Base-by-base conservation (phyloP, 2,888 invertebrate species). In the Diachrysia chrysitis region DNA sequence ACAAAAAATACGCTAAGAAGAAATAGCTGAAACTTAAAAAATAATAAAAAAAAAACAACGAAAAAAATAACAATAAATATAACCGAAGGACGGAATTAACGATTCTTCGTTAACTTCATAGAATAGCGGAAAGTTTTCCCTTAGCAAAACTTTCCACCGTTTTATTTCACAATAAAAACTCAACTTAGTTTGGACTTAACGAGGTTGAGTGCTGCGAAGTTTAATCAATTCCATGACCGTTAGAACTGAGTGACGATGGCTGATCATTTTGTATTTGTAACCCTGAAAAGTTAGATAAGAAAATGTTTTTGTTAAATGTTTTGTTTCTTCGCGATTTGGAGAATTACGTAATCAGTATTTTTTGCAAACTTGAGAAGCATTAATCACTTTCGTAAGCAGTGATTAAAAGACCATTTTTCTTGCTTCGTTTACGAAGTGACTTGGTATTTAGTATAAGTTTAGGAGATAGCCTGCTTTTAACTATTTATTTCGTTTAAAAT, bases 91-190 rank as follows among this genome's bases (percentile, higher is more conserved):
- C 76, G 81, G 79, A 84, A 82, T 84, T 86, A 85, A 83, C 78
- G 84, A 75, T 82, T 77, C 78, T 82, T 83, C 65, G 78, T 73
- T 76, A 82, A 82, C 67, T 81, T 82, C 57, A 79, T 73, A 79
- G 78, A 75, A 76, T 69, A 79, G 70, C 78, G 69, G 51, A 78
- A 83, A 85, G 76, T 79, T 82, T 63, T 58, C 69, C 59, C 67
- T 63, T 73, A 80, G 78, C 73, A 68, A 78, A 82, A 85, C 80
- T 87, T 81, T 64, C 56, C 61, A 69, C 64, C 78, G 72, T 84
- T 88, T 86, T 82, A 84, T 84, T 85, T 73, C 77, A 77, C 81
- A 83, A 82, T 86, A 87, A 88, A 88, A 88, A 83, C 69, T 78
- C 71, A 79, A 84, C 83, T 82, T 79, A 72, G 71, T 82, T 78